Conservation (phyloP, 53 echinoderm and acorn worm genomes). For the Paelopatides confundens region DNA sequence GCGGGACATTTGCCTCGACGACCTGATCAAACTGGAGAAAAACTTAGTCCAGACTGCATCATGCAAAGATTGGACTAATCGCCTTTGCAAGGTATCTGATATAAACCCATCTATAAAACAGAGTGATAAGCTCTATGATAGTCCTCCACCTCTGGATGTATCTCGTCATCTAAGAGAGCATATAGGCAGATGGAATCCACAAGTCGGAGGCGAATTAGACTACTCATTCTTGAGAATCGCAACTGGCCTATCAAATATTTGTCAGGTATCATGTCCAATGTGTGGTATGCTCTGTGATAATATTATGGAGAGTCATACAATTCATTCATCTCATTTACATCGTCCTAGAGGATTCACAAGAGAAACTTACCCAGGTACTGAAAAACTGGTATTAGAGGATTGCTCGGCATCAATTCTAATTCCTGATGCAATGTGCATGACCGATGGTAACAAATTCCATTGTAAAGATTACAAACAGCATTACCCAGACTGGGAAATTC, state of each 20-base stretch:
- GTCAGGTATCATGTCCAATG: not conserved
- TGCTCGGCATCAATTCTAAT: not conserved
- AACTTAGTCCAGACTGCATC: not conserved
- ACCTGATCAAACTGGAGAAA: not conserved
- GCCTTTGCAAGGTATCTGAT: not conserved
- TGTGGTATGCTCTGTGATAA: no score
- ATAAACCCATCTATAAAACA: not conserved
- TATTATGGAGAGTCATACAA: no score
- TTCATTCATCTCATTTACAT: not conserved
- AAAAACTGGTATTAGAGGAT: no score
- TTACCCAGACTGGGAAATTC: not conserved
- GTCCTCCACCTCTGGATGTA: not conserved
- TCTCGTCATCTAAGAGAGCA: not conserved
- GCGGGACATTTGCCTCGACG: no score
- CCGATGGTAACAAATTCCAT: no score
- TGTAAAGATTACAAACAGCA: no score
- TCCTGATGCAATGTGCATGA: not conserved
- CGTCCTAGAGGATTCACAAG: conserved; percentile 8
- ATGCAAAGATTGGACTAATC: not conserved
- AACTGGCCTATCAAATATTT: not conserved
- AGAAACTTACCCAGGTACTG: not conserved
- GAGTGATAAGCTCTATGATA: not conserved
- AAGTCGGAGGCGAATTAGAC: not conserved
- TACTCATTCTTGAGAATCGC: not conserved
- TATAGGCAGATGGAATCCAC: not conserved